Evolutionary conservation across 2,888 invertebrate species (phyloP), one percentile per base, ranked within the genome.

Genomic region (Trisateles emortualis): DNA sequence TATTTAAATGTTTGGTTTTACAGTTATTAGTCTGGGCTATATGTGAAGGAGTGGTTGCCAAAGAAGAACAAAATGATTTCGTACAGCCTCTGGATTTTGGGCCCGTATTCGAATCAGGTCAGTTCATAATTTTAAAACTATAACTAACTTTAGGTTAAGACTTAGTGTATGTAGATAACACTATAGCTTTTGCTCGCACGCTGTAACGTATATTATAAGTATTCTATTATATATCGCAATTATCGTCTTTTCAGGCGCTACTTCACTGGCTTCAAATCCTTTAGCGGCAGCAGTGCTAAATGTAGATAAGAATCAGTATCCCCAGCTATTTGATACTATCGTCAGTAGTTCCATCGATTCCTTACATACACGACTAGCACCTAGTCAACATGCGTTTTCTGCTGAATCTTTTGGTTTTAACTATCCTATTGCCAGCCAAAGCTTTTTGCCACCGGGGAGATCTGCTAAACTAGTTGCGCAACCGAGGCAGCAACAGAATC

Each of bases 31-130:
- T 90, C 73, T 88, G 83, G 86, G 81, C 89, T 76, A 77, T 88
- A 76, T 87, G 84, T 81, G 85, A 84, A 64, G 87, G 82, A 78
- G 86, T 88, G 64, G 68, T 83, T 64, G 74, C 83, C 55, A 79
- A 70, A 64, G 85, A 86, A 67, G 85, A 84, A 64, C 81, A 86
- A 59, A 81, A 82, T 64, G 94, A 92, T 65, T 94, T 92, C 70
- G 93, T 93, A 17, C 87, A 91, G 59, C 92, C 94, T 10, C 82
- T 94, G 74, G 94, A 94, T 79, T 95, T 94, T 73, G 87, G 89
- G 8, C 84, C 92, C n/a, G 86, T 94, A 72, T 94, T 94, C 62
- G 82, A 87, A 45, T 81, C 89, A 45, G 87, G 84, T 56, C 82
- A 85, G 93, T 93, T 52, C 66, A 78, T 78, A 69, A 44, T 14